These are phyloP conservation scores for Epinotia ramella DNA, from an alignment of 2,888 invertebrate species.

Conservation along the genomic window DNA sequence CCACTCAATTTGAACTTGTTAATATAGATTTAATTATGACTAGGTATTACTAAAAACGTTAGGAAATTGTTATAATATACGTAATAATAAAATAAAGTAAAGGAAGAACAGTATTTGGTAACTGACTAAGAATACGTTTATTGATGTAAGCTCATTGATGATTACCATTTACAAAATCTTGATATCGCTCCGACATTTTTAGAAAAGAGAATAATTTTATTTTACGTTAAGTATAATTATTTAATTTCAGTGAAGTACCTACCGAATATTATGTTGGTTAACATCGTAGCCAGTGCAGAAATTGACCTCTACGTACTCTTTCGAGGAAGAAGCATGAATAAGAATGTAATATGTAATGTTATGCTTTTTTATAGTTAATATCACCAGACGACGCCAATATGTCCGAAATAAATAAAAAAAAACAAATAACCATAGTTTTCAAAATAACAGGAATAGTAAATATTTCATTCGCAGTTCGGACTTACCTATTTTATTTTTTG, in stretches of 20 bases:
- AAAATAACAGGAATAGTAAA: too few species aligned
- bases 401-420: too few species aligned
- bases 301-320: neutral
- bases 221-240: neutral
- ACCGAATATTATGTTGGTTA: neutral
- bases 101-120: constrained; percentile 16
- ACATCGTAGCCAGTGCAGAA: neutral
- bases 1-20: constrained; percentile 35
- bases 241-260: neutral
- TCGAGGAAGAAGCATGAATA: too few species aligned
- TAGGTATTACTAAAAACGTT: constrained; percentile 45
- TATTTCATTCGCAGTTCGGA: too few species aligned
- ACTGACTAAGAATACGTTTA: constrained; percentile 28
- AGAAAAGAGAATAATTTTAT: neutral
- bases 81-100: constrained; percentile 29
- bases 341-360: too few species aligned
- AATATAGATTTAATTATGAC: constrained; percentile 39
- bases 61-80: constrained; percentile 46
- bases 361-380: too few species aligned
- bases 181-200: neutral
- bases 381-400: too few species aligned
- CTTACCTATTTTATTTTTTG: too few species aligned
- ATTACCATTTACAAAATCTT: neutral
- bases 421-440: too few species aligned
- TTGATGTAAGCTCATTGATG: constrained; percentile 28